Evolutionary conservation across 2,113 vertebrate genomes (phyloP).

Genomic region (Diphyllodes magnificus): DNA sequence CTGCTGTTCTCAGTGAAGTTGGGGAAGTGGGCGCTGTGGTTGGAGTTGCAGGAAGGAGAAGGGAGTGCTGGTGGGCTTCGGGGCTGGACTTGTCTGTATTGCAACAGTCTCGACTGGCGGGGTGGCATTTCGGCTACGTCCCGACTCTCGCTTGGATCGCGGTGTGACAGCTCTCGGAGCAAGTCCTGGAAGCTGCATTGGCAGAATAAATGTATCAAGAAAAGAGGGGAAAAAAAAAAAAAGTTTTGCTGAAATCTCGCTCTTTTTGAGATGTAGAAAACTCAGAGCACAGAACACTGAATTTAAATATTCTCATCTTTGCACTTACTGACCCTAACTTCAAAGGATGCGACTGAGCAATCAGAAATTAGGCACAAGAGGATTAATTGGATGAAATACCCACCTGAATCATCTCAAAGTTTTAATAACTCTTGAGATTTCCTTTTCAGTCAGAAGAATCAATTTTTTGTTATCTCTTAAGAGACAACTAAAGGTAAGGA

Average conservation of each 20-base stretch:
- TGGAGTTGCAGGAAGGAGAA: slow-evolving; percentile 79
- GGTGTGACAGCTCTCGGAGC: slow-evolving; percentile 87
- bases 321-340: slow-evolving; percentile 19
- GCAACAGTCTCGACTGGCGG: slow-evolving; percentile 94
- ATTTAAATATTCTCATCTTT: neutral
- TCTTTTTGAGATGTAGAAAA: neutral
- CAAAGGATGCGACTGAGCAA: slow-evolving; percentile 40
- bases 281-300: neutral
- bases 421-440: slow-evolving; percentile 46
- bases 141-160: slow-evolving; percentile 83
- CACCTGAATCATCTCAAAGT: slow-evolving; percentile 46
- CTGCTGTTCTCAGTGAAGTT: slow-evolving; percentile 79
- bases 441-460: slow-evolving; percentile 32
- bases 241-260: neutral
- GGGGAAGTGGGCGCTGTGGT: slow-evolving; percentile 77
- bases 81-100: slow-evolving; percentile 90
- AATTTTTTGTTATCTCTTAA: slow-evolving; percentile 39
- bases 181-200: slow-evolving; percentile 87
- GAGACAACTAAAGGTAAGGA: slow-evolving; percentile 33
- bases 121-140: slow-evolving; percentile 91
- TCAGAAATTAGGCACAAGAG: slow-evolving; percentile 30
- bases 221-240: neutral
- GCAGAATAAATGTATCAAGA: neutral
- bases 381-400: slow-evolving; percentile 34
- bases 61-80: slow-evolving; percentile 82